Evolutionary conservation across 1,140 invertebrate species (phyloP).

Genomic region (Drosophila lacteicornis): DNA sequence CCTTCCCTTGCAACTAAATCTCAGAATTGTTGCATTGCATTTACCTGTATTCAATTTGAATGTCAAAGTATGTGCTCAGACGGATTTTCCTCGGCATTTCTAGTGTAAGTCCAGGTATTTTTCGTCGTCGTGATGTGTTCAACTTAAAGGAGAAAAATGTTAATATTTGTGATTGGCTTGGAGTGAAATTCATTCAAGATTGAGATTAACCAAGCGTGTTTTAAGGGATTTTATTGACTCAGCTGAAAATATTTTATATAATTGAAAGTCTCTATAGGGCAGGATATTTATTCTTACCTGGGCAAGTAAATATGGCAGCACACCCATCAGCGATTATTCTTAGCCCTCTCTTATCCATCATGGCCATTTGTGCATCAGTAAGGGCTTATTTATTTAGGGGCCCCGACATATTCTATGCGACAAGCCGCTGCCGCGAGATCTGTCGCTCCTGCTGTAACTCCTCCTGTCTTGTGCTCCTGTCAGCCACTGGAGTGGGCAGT

Average conservation of each 20-base stretch:
- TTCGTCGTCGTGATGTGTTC: background rate
- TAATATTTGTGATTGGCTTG: constrained; percentile 3
- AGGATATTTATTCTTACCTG: background rate
- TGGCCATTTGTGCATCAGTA: constrained; percentile 28
- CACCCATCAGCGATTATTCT: constrained; percentile 7
- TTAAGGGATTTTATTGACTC: too few relatives aligned
- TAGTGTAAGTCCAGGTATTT: constrained; percentile 19
- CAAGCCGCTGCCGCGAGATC: constrained; percentile 44
- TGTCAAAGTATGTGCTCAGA: constrained; percentile 44
- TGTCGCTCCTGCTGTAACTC: constrained; percentile 35
- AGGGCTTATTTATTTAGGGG: constrained; percentile 63
- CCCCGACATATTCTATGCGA: constrained; percentile 48
- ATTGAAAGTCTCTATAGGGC: background rate
- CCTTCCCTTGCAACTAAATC: constrained; percentile 38
- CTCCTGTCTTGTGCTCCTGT: constrained; percentile 8
- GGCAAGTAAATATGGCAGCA: background rate
- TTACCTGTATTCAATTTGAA: constrained; percentile 52
- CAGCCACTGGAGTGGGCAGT: constrained; percentile 34
- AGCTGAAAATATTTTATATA: background rate
- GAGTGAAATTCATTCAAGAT: background rate
- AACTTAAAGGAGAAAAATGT: background rate
- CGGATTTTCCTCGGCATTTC: constrained; percentile 5
- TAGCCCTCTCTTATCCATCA: background rate
- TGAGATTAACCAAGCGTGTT: background rate
- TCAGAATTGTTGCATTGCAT: constrained; percentile 30